Percentiles rank a stretch among this genome's conserved stretches.
phyloP scores from a whole-genome alignment of 2,113 vertebrate species.

The Sula dactylatra region DNA sequence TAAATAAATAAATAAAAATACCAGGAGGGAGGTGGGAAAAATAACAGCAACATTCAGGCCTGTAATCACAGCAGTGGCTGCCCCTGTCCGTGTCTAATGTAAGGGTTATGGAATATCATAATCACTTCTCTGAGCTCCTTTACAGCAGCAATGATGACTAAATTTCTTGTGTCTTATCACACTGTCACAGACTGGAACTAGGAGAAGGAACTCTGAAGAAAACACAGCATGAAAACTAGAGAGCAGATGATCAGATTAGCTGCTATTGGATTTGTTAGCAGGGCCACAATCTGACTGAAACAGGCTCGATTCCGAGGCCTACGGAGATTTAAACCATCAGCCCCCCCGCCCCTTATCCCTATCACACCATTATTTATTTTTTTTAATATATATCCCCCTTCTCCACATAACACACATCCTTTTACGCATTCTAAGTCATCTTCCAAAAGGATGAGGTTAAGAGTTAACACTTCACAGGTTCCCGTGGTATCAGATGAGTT shows the following conservation, averaged over 20 bases:
- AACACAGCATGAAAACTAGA: constrained; percentile 93
- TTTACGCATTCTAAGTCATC: constrained; percentile 71
- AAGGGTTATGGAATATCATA: constrained; percentile 94
- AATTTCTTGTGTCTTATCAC: constrained; percentile 99
- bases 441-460: constrained; percentile 67
- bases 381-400: constrained; percentile 36
- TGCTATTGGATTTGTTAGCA: constrained; percentile 89
- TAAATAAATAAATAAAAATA: not conserved
- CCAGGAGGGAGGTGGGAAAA: not conserved
- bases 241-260: constrained; percentile 94
- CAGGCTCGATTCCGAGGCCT: constrained; percentile 85
- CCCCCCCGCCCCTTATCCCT: not conserved
- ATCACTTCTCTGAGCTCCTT: constrained; percentile 92
- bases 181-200: constrained; percentile 93
- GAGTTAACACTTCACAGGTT: constrained; percentile 79
- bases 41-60: constrained; percentile 71
- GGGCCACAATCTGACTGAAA: constrained; percentile 85
- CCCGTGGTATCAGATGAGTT: constrained; percentile 74
- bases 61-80: constrained; percentile 76
- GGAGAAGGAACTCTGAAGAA: constrained; percentile 91
- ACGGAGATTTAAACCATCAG: constrained; percentile 78
- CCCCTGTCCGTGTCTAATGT: constrained; percentile 90
- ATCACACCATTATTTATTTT: constrained; percentile 19
- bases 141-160: constrained; percentile 91
- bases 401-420: constrained; percentile 68